phyloP scores from a whole-genome alignment of 2,888 invertebrate genomes.

The Stramonita haemastoma region DNA sequence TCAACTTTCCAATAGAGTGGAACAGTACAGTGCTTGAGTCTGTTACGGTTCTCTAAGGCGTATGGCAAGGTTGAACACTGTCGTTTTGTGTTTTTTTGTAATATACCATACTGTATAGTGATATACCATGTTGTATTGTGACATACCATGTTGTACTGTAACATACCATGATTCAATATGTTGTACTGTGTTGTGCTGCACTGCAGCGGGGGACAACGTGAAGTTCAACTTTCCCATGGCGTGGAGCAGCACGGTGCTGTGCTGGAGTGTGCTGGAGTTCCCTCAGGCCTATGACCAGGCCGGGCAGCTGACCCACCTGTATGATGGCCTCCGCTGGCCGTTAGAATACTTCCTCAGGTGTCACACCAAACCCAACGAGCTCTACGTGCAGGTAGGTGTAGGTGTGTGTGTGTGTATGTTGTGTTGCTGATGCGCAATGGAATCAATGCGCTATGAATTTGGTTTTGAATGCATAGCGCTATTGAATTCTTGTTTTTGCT shows the following conservation, averaged over 20 bases:
- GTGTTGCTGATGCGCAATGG: no score
- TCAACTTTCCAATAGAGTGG: no score
- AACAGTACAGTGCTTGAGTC: no score
- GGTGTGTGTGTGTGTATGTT: no score
- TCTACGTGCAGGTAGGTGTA: slow-evolving; percentile 78
- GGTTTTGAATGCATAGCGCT: no score
- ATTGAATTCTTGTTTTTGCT: no score
- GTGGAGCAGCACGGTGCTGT: slow-evolving; percentile 59
- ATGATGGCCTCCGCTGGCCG: slow-evolving; percentile 80
- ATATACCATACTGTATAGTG: no score
- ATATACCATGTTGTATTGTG: not conserved
- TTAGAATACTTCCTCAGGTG: slow-evolving; percentile 82
- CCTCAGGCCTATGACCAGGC: slow-evolving; percentile 59
- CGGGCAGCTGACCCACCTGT: slow-evolving; percentile 60
- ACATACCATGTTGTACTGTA: not conserved
- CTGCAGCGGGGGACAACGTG: slow-evolving; percentile 69
- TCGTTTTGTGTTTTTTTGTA: not conserved
- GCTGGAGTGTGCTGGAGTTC: slow-evolving; percentile 64
- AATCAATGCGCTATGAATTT: no score
- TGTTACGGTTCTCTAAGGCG: not conserved
- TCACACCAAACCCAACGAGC: slow-evolving; percentile 64
- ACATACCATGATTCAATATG: not conserved
- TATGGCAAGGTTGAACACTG: not conserved
- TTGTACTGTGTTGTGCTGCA: not conserved
- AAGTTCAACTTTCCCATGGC: slow-evolving; percentile 71